These are phyloP conservation scores for Vombatus ursinus DNA, from an alignment of 2,113 vertebrate species.

Conservation along the genomic window DNA sequence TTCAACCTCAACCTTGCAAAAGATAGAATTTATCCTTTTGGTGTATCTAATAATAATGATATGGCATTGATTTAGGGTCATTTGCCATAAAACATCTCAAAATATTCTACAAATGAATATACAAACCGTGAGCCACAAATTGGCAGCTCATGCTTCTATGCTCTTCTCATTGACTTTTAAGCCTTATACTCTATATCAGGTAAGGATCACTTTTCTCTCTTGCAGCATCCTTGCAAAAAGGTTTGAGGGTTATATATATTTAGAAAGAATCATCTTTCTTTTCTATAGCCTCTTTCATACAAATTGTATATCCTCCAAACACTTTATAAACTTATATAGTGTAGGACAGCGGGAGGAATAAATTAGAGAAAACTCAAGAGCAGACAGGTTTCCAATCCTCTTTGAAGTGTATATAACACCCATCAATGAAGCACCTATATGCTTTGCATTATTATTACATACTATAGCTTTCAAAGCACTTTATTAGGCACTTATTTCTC, in stretches of 20 bases:
- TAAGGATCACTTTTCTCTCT: constrained; percentile 36
- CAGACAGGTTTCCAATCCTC: constrained; percentile 30
- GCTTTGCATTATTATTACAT: constrained; percentile 8
- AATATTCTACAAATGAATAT: constrained; percentile 73
- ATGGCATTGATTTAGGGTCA: constrained; percentile 55
- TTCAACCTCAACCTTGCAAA: constrained; percentile 57
- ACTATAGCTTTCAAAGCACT: constrained; percentile 14
- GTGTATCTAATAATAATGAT: constrained; percentile 54
- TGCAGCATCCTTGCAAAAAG: not conserved
- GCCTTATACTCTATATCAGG: constrained; percentile 56
- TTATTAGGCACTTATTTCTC: constrained; percentile 47
- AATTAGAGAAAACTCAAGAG: constrained; percentile 45
- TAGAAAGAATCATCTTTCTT: constrained; percentile 73
- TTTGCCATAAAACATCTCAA: constrained; percentile 49
- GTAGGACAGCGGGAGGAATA: constrained; percentile 45
- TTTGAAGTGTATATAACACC: constrained; percentile 22
- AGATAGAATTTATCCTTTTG: constrained; percentile 39
- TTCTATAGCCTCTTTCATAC: constrained; percentile 69
- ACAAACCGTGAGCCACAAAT: constrained; percentile 57
- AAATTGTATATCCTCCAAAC: constrained; percentile 59
- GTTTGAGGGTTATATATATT: constrained; percentile 48
- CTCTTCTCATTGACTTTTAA: constrained; percentile 64
- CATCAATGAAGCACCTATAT: constrained; percentile 13
- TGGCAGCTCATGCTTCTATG: constrained; percentile 20
- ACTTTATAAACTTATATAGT: constrained; percentile 46